phyloP scores from a whole-genome alignment of 2,888 invertebrate genomes.

The Rotaria macrura region DNA sequence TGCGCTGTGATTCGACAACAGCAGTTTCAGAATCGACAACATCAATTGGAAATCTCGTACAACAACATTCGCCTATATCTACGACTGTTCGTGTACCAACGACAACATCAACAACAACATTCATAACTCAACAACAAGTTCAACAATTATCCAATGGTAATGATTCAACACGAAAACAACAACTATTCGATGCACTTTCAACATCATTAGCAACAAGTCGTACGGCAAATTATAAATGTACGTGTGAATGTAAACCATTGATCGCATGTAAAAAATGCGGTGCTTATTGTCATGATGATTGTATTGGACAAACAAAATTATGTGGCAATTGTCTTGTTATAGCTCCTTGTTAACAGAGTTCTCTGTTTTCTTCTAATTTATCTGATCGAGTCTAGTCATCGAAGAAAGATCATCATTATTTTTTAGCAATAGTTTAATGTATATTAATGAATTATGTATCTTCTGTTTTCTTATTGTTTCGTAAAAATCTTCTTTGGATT shows the following conservation, averaged over 20 bases:
- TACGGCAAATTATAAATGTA: neutral
- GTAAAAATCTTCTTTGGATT: neutral
- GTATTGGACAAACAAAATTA: constrained; percentile 22
- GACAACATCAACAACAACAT: neutral
- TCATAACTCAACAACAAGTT: neutral
- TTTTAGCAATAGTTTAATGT: neutral
- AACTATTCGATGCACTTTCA: neutral
- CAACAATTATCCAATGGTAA: neutral
- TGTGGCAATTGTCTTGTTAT: constrained; percentile 15
- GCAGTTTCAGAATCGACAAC: neutral
- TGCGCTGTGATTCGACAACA: neutral
- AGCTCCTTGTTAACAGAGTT: neutral
- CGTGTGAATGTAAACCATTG: neutral
- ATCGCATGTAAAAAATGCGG: constrained; percentile 7
- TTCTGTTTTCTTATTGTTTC: neutral
- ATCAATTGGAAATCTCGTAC: neutral
- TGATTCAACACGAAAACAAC: neutral
- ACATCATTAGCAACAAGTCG: neutral
- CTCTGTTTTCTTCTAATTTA: neutral
- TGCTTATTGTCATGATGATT: constrained; percentile 19
- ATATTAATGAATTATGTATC: neutral
- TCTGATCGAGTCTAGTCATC: neutral
- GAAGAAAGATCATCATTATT: neutral
- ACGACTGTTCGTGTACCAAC: constrained; percentile 6
- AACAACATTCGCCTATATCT: neutral